Percentiles rank a stretch among this genome's conserved stretches.
Conservation (phyloP, 1,140 invertebrate species). For the Spodoptera frugiperda region DNA sequence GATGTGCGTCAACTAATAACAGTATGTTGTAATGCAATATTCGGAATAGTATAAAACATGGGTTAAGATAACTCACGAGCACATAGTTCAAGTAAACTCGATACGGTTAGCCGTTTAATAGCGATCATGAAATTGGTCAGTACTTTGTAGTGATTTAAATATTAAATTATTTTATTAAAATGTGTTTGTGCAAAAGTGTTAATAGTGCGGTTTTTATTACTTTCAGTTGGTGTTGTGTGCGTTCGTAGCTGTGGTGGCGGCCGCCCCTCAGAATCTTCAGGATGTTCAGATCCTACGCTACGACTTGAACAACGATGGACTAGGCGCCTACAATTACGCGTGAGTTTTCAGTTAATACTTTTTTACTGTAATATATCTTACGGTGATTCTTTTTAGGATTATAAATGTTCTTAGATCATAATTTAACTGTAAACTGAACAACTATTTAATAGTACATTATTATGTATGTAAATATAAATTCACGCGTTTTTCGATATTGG, state of each 20-base stretch:
- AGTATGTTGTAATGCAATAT: constrained; percentile 68
- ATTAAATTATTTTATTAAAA: neutral
- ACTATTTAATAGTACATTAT: no score
- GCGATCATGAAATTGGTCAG: constrained; percentile 50
- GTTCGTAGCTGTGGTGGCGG: constrained; percentile 59
- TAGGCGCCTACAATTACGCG: constrained; percentile 70
- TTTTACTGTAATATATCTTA: no score
- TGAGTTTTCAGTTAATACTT: constrained; percentile 47
- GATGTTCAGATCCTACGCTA: constrained; percentile 74
- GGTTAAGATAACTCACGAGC: constrained; percentile 58
- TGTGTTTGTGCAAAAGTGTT: constrained; percentile 2
- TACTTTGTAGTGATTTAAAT: constrained; percentile 36
- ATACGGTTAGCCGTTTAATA: constrained; percentile 45
- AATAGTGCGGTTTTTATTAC: constrained; percentile 43
- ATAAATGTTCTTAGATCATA: no score
- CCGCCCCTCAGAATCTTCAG: constrained; percentile 55
- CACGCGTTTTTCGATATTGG: no score
- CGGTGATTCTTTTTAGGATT: neutral
- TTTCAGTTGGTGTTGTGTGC: constrained; percentile 65
- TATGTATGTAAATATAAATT: no score
- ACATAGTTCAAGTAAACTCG: constrained; percentile 48
- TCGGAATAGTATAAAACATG: constrained; percentile 72
- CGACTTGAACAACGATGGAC: constrained; percentile 70
- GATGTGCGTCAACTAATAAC: constrained; percentile 65
- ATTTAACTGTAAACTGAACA: no score